A percentile compares a stretch with the other conserved stretches of the same genome.
Evolutionary conservation across 2,888 invertebrate genomes (phyloP).

Genomic region (Tanytarsus gracilentus): DNA sequence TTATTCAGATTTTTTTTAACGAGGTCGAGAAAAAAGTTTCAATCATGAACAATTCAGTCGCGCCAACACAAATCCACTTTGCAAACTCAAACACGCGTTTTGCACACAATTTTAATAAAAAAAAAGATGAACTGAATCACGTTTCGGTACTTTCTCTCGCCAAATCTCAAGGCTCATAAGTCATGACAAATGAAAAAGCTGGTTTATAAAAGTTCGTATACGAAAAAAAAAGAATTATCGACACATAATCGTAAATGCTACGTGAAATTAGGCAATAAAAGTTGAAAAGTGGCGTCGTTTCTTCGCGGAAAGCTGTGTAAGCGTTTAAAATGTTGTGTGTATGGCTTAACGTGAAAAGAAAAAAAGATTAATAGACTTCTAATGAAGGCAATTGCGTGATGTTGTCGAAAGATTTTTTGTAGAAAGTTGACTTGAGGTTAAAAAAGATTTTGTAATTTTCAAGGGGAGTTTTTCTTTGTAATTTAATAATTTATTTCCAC

Average conservation of each 20-base stretch:
- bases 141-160: neutral
- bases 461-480: too few relatives aligned
- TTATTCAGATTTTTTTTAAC: neutral
- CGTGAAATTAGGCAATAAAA: slow-evolving; percentile 25
- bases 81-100: neutral
- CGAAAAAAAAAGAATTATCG: slow-evolving; percentile 22
- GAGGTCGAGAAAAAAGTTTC: neutral
- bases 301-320: too few relatives aligned
- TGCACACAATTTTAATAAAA: neutral
- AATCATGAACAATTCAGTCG: neutral
- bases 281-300: too few relatives aligned
- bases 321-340: too few relatives aligned
- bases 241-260: slow-evolving; percentile 26
- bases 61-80: neutral
- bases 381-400: too few relatives aligned
- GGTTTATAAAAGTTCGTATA: neutral
- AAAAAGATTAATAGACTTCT: too few relatives aligned
- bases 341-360: too few relatives aligned
- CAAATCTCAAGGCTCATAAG: neutral
- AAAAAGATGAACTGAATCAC: neutral
- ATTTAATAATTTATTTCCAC: too few relatives aligned
- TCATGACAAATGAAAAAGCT: slow-evolving; percentile 18
- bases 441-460: too few relatives aligned
- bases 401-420: too few relatives aligned
- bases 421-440: too few relatives aligned